Evolutionary conservation across 1,140 invertebrate species (phyloP).

Genomic region (Drosophila pectinifera): DNA sequence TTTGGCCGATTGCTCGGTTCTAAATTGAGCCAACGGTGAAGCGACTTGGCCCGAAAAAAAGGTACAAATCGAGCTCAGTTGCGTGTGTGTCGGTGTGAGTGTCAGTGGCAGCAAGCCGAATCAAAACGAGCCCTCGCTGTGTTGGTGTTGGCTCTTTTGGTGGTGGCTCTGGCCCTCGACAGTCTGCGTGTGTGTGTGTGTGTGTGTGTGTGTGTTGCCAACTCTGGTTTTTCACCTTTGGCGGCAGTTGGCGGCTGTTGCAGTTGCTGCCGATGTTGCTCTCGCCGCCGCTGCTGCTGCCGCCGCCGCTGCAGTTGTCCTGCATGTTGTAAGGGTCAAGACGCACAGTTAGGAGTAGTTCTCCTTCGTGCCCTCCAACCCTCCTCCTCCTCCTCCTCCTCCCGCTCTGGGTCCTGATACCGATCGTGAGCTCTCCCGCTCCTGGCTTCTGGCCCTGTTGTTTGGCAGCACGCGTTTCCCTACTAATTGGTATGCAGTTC

Average conservation of each 20-base stretch:
- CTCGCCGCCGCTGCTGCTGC: slow-evolving; percentile 19
- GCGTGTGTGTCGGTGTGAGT: slow-evolving; percentile 21
- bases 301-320: slow-evolving; percentile 49
- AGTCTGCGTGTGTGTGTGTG: slow-evolving; percentile 21
- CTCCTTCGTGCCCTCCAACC: slow-evolving; percentile 1
- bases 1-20: slow-evolving; percentile 76
- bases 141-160: slow-evolving; percentile 35
- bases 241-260: slow-evolving; percentile 77
- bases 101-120: slow-evolving; percentile 70
- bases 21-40: slow-evolving; percentile 83
- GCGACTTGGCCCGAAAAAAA: slow-evolving; percentile 53
- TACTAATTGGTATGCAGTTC: slow-evolving; percentile 82
- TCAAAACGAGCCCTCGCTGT: slow-evolving; percentile 71
- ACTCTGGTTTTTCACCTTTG: slow-evolving; percentile 83
- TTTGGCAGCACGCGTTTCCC: slow-evolving; percentile 77
- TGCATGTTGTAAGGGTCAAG: slow-evolving; percentile 78
- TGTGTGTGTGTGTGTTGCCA: slow-evolving; percentile 57
- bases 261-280: slow-evolving; percentile 45
- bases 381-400: too few species aligned
- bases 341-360: slow-evolving; percentile 70
- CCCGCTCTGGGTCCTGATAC: slow-evolving; percentile 53
- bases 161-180: slow-evolving; percentile 29
- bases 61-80: slow-evolving; percentile 68
- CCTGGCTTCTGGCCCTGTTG: slow-evolving; percentile 53
- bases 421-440: slow-evolving; percentile 59